These are phyloP conservation scores for Pseudochromis fuscus DNA, from an alignment of 2,797 vertebrate genomes.

Conservation along the genomic window DNA sequence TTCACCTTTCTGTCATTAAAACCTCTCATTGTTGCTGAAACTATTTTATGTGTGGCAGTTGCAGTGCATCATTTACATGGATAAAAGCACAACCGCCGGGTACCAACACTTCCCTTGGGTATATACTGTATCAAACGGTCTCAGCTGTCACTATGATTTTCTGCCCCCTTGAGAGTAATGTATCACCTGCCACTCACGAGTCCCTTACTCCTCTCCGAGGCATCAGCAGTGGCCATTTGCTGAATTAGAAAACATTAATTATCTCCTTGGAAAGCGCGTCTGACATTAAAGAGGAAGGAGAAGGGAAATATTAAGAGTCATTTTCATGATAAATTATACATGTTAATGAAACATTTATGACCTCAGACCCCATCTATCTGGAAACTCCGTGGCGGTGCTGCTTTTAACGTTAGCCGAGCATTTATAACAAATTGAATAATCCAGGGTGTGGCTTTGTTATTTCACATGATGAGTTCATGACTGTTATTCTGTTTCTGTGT, in stretches of 20 bases:
- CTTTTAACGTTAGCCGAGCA: slow-evolving; percentile 42
- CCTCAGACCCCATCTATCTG: slow-evolving; percentile 44
- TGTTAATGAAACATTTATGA: slow-evolving; percentile 79
- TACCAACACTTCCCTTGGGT: slow-evolving; percentile 32
- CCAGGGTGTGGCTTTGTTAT: slow-evolving; percentile 32
- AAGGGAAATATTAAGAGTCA: slow-evolving; percentile 64
- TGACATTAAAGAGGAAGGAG: slow-evolving; percentile 62
- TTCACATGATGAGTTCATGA: slow-evolving; percentile 35
- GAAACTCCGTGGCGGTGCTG: slow-evolving; percentile 9
- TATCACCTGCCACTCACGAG: slow-evolving; percentile 57
- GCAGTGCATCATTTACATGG: not conserved
- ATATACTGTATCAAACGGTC: slow-evolving; percentile 45
- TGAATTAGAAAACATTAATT: slow-evolving; percentile 79
- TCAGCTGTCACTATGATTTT: slow-evolving; percentile 43
- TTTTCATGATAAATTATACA: slow-evolving; percentile 78
- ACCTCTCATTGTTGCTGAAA: slow-evolving; percentile 9
- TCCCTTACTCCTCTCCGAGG: slow-evolving; percentile 38
- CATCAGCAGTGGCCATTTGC: slow-evolving; percentile 68
- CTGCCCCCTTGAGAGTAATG: slow-evolving; percentile 48
- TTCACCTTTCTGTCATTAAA: slow-evolving; percentile 33
- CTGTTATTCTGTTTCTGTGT: slow-evolving; percentile 34
- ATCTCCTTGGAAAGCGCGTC: slow-evolving; percentile 63
- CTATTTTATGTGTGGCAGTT: slow-evolving; percentile 34
- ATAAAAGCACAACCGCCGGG: slow-evolving; percentile 25
- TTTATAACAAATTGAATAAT: slow-evolving; percentile 34